Percentiles rank a stretch among this genome's conserved stretches.
Conservation (phyloP, 2,113 vertebrate species). For the Aptenodytes patagonicus region DNA sequence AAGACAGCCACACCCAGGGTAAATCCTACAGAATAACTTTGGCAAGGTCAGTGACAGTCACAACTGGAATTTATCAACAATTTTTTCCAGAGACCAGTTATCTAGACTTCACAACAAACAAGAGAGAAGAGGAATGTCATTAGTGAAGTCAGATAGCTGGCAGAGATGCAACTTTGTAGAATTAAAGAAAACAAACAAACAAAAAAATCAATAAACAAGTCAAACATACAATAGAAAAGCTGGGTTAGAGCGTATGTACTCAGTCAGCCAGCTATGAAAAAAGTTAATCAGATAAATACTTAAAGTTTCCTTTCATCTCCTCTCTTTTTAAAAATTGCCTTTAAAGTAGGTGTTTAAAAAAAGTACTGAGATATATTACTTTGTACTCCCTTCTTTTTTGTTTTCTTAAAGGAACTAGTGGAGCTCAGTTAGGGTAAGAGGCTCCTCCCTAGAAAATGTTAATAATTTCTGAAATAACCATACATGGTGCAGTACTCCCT, state of each 20-base stretch:
- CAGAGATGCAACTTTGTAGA: background rate
- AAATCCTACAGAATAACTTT: background rate
- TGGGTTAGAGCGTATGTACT: background rate
- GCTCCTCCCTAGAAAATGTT: background rate
- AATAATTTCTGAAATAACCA: background rate
- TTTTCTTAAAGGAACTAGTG: background rate
- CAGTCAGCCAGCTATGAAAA: background rate
- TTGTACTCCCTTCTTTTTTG: background rate
- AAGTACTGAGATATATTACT: background rate
- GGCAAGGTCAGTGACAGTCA: background rate
- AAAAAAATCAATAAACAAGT: background rate
- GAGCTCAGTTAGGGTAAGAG: background rate
- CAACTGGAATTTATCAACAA: background rate
- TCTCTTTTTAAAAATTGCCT: background rate
- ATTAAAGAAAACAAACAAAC: background rate
- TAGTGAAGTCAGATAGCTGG: background rate
- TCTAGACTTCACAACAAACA: background rate
- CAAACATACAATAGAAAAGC: background rate
- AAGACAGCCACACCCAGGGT: accelerated
- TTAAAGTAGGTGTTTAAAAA: background rate
- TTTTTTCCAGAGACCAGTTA: background rate
- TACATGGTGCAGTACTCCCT: background rate
- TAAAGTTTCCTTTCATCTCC: background rate
- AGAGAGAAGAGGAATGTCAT: background rate
- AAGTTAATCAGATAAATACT: background rate